A percentile compares a stretch with the other conserved stretches of the same genome.
phyloP scores from a whole-genome alignment of 2,888 invertebrate species.

The Leptopterna dolabrata region DNA sequence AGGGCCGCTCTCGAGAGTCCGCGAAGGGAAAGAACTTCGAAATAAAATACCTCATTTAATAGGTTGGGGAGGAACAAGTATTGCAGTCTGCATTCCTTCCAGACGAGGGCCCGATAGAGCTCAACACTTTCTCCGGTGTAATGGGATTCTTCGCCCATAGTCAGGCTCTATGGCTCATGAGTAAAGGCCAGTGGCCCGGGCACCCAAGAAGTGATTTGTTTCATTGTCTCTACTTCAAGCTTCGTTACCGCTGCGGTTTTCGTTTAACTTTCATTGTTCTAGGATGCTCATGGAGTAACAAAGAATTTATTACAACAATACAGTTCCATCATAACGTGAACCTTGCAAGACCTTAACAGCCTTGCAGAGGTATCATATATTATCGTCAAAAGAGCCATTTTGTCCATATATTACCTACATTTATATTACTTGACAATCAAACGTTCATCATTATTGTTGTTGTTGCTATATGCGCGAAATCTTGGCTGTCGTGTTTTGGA shows the following conservation, averaged over 20 bases:
- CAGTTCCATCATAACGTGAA: no score
- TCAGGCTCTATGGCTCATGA: background rate
- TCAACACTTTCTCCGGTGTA: background rate
- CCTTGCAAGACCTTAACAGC: no score
- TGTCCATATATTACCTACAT: no score
- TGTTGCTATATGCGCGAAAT: no score
- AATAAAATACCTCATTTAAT: slow-evolving; percentile 27
- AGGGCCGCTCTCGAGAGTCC: no score
- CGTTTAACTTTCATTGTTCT: background rate
- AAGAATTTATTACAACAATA: no score
- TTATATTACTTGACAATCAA: no score
- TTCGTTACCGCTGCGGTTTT: background rate
- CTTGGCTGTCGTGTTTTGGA: no score
- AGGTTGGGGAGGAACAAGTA: slow-evolving; percentile 7
- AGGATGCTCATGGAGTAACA: background rate
- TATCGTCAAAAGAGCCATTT: no score
- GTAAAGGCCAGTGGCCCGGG: background rate
- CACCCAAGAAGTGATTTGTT: background rate
- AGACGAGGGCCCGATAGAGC: background rate
- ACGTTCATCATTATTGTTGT: no score
- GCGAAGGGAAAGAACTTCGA: background rate
- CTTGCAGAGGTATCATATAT: no score
- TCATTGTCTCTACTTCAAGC: background rate
- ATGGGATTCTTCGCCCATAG: slow-evolving; percentile 7
- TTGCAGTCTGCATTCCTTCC: slow-evolving; percentile 2